These are phyloP conservation scores for Tineola bisselliella DNA, from an alignment of 2,888 invertebrate genomes.

Conservation along the genomic window DNA sequence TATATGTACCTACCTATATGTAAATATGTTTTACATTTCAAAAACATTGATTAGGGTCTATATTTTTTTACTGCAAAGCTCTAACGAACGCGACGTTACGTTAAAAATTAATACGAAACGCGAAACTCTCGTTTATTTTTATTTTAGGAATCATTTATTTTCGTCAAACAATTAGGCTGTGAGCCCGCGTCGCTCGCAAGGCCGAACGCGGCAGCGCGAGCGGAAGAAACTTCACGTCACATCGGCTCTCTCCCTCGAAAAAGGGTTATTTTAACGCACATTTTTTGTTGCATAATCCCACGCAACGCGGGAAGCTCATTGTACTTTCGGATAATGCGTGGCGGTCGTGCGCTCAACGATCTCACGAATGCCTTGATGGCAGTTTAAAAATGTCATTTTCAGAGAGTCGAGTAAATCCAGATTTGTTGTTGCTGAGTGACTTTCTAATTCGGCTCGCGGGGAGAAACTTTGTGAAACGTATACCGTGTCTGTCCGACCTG, in stretches of 20 bases:
- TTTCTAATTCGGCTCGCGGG: constrained; percentile 54
- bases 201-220: constrained; percentile 31
- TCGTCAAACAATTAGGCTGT: constrained; percentile 62
- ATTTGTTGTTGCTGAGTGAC: constrained; percentile 56
- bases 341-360: constrained; percentile 33
- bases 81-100: constrained; percentile 36
- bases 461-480: constrained; percentile 63
- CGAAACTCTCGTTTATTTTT: constrained; percentile 61
- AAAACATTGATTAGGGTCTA: neutral
- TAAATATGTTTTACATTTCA: neutral
- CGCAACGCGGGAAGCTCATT: constrained; percentile 35
- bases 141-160: constrained; percentile 64
- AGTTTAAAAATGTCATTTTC: constrained; percentile 57
- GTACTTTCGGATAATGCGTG: constrained; percentile 34
- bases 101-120: constrained; percentile 56
- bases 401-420: constrained; percentile 53
- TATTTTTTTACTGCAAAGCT: constrained; percentile 21
- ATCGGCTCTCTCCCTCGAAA: constrained; percentile 36
- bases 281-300: constrained; percentile 57
- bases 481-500: constrained; percentile 58
- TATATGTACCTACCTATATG: neutral
- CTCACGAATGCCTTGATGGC: constrained; percentile 28
- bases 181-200: constrained; percentile 42
- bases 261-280: constrained; percentile 49
- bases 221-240: constrained; percentile 56